Base-by-base conservation (phyloP, 1,140 invertebrate species). In the Drosophila saltans region DNA sequence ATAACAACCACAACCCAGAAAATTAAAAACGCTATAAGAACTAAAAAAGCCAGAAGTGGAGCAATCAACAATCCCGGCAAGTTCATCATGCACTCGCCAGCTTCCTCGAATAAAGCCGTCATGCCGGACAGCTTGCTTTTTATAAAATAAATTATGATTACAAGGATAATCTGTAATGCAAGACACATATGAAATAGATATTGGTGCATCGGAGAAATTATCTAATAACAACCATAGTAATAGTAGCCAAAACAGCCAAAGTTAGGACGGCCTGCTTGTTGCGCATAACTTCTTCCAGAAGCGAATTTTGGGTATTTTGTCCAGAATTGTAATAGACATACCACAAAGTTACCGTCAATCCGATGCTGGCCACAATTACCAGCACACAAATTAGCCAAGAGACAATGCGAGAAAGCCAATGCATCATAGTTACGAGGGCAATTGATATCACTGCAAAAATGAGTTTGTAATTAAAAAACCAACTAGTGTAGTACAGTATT, bases 31-130 rank as follows among this genome's bases (percentile, higher is more conserved):
- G 95, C 70, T 30, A 96, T 92, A 0, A 98, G 93, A 57, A 96
- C 94, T 55, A 96, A 72, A 90, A 98, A 98, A 0, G 98, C 98
- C 67, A 97, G 93, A 1, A 98, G 89, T 1, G 98, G 98, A 88
- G 98, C 97, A 24, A 98, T 93, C 81, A 98, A 95, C 28, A 99
- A 92, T n/a, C 94, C 95, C 5, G 98, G 97, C 71, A 98, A 94
- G 81, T 95, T 95, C 58, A 95, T 94, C 43, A 99, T 93, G 89
- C 97, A 98, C 72, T 96, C 94, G 8, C 97, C 96, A 33, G 97
- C 97, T 92, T 98, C 97, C 82, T 95, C 95, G 84, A 98, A 98
- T 11, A 99, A 92, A 33, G 95, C 94, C 1, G 97, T 95, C 69
- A 98, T 93, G 78, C 98, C 96, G 28, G 94, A 94, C 1, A 98